Evolutionary conservation across 1,140 invertebrate genomes (phyloP), one percentile per base, ranked within the genome.

Genomic region (Armadillidium nasatum): DNA sequence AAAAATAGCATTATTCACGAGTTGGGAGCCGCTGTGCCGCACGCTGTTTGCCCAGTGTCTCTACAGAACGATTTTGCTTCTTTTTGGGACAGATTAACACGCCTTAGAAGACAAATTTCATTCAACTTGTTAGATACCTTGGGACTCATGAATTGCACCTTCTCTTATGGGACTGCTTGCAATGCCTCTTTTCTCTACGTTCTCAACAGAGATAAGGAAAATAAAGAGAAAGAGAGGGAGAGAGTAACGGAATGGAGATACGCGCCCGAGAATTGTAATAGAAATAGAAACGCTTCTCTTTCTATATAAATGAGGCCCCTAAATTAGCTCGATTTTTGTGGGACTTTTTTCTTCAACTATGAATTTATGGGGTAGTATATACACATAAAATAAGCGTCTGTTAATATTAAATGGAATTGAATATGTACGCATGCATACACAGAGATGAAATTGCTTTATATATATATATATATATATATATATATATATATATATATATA

Each of bases 121-220:
- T 60, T 60, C 50, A 60, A 60, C 50, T 60, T 60, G 50, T 60
- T 60, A 60, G 50, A 60, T 60, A 60, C 50, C 50, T 60, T 60
- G 50, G 50, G 50, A 60, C 50, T 60, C 50, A 60, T 60, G 50
- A 60, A 60, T 60, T 19, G 50, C 11, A 19, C 19, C 50, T 60
- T 19, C 50, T 60, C 50, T 60, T 60, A 15, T 60, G 50, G 50
- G 50, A 60, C 50, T 60, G 50, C 50, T 19, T 60, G 11, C 11
- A 60, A 60, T 15, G 11, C 11, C 50, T 13, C 50, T 60, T 60
- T 60, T 60, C 50, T 60, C 50, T 60, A 60, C 50, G 19, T 60
- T 60, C 11, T 60, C 11, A 60, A 60, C 50, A 60, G 19, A 60
- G 50, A 60, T 60, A 60, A 60, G 50, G 19, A 60, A 19, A 19